Conservation (phyloP, 2,113 vertebrate species). For the Excalfactoria chinensis region DNA sequence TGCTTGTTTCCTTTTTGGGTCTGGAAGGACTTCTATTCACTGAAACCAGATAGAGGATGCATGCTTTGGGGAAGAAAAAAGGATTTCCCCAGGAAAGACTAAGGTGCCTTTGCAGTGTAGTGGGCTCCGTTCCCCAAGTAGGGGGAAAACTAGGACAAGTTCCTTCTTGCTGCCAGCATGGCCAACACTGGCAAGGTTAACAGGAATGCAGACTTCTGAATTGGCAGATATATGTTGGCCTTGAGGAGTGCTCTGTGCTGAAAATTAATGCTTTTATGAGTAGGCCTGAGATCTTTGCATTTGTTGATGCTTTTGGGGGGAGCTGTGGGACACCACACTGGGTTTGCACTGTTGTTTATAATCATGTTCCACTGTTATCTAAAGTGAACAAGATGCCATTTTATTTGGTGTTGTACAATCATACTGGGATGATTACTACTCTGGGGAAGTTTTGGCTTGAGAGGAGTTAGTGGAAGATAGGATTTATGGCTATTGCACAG, state of each 20-base stretch:
- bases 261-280: not conserved
- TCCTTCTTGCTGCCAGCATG: not conserved
- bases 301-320: not conserved
- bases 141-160: not conserved
- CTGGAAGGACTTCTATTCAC: not conserved
- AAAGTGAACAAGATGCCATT: rapidly evolving
- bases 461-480: not conserved
- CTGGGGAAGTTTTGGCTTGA: not conserved
- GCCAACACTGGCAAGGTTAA: not conserved
- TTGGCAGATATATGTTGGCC: not conserved
- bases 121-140: not conserved
- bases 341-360: not conserved
- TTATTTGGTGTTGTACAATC: not conserved
- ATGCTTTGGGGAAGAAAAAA: rapidly evolving
- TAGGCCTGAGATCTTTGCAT: not conserved
- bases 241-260: not conserved
- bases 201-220: not conserved
- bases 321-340: rapidly evolving
- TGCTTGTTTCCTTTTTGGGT: not conserved
- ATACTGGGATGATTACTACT: not conserved
- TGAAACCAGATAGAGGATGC: not conserved
- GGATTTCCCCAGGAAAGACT: not conserved
- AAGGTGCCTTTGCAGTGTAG: not conserved
- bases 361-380: rapidly evolving
- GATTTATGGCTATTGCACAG: not conserved